Percentiles rank a stretch among this genome's conserved stretches.
Evolutionary conservation across 92 coral and sea anemone species (phyloP).

Genomic region (Parazoanthus swiftii): DNA sequence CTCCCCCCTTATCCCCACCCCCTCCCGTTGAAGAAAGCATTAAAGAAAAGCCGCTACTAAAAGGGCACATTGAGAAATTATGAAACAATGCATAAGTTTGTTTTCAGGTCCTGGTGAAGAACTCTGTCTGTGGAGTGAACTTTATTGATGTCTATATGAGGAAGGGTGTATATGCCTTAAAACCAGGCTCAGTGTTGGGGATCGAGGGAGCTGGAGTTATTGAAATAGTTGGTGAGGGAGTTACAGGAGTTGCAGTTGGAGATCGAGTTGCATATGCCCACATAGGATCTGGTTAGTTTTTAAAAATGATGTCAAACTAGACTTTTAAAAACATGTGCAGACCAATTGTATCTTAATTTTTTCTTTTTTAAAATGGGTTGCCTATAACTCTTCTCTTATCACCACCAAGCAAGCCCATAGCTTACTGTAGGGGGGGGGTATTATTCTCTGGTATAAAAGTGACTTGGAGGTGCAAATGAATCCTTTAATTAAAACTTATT

Average conservation of each 20-base stretch:
- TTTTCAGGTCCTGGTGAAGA: conserved; percentile 58
- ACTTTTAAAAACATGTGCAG: not conserved
- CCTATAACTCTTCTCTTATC: no score
- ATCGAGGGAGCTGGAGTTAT: conserved; percentile 70
- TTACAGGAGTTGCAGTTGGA: conserved; percentile 41
- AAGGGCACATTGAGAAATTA: not conserved
- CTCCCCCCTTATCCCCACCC: not conserved
- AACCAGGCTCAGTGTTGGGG: conserved; percentile 55
- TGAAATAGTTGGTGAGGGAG: conserved; percentile 52
- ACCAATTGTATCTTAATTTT: not conserved
- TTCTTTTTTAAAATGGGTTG: no score
- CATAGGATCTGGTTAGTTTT: conserved; percentile 48
- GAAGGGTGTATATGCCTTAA: conserved; percentile 31
- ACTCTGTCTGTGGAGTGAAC: conserved; percentile 67
- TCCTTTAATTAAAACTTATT: no score
- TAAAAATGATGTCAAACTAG: not conserved
- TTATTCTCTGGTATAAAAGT: no score
- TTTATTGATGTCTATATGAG: conserved; percentile 59
- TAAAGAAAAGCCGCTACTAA: no score
- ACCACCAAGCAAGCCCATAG: no score
- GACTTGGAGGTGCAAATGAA: no score
- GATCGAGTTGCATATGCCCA: conserved; percentile 59
- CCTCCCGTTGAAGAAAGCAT: not conserved
- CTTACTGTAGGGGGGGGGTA: no score
- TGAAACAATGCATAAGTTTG: not conserved